Percentiles rank a stretch among this genome's conserved stretches.
Conservation (phyloP, 2,113 vertebrate species). For the Acrocephalus arundinaceus region DNA sequence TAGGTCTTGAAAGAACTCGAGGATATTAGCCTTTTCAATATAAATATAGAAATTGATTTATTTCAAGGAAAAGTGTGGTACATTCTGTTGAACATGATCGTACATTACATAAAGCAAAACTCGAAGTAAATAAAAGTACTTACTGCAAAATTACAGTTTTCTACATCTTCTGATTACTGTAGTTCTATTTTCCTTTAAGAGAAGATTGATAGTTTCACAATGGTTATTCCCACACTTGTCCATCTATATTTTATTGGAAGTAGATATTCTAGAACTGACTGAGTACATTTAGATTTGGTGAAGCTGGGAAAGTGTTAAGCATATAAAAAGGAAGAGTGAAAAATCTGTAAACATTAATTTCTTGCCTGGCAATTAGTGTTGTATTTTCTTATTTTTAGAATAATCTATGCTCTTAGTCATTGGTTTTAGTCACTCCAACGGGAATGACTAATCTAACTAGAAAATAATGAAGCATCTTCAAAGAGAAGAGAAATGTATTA, state of each 20-base stretch:
- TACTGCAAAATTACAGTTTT: background rate
- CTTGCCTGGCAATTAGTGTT: slow-evolving; percentile 24
- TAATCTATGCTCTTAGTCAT: slow-evolving; percentile 53
- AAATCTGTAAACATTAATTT: slow-evolving; percentile 34
- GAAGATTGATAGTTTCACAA: background rate
- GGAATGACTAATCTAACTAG: slow-evolving; percentile 41
- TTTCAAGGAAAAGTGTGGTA: background rate
- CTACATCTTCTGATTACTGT: background rate
- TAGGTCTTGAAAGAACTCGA: background rate
- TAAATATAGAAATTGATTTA: background rate
- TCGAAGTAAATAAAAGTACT: background rate
- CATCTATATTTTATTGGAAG: background rate
- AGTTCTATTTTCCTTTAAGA: background rate
- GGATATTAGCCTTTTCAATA: background rate
- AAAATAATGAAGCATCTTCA: slow-evolving; percentile 38
- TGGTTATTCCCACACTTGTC: background rate
- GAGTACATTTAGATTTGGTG: background rate
- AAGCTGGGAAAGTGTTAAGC: slow-evolving; percentile 11
- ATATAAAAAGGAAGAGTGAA: background rate
- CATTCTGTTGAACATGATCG: accelerated
- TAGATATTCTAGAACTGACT: background rate
- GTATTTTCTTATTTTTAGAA: slow-evolving; percentile 60
- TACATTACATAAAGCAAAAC: background rate
- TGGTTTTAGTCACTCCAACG: slow-evolving; percentile 46
- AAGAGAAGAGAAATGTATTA: background rate